These are phyloP conservation scores for Pitta sordida DNA, from an alignment of 2,113 vertebrate genomes.

Conservation along the genomic window DNA sequence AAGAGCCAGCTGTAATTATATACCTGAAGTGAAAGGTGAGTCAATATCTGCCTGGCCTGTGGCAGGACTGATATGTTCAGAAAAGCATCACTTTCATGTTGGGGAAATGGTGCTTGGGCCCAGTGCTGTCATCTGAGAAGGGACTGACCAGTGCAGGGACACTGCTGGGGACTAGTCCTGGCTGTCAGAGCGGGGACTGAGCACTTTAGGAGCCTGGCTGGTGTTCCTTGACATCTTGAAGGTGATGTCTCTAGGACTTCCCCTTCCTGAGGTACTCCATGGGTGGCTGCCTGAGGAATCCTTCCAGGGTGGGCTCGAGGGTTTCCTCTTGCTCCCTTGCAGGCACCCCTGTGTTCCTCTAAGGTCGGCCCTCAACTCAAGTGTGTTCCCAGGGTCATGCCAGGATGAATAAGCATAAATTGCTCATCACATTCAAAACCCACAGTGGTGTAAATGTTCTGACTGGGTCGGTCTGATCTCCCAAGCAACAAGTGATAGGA, in stretches of 20 bases:
- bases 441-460: neutral
- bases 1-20: slow-evolving; percentile 35
- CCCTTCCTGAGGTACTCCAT: rapidly evolving
- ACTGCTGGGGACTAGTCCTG: neutral
- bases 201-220: rapidly evolving
- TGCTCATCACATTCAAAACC: neutral
- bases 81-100: rapidly evolving
- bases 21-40: slow-evolving; percentile 13
- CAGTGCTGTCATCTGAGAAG: neutral
- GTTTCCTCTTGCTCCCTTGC: neutral
- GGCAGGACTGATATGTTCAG: neutral
- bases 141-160: rapidly evolving
- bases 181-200: neutral
- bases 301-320: rapidly evolving
- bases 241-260: neutral
- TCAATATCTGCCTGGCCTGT: neutral
- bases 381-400: rapidly evolving
- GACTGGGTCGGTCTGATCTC: neutral
- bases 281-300: rapidly evolving
- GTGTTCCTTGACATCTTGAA: neutral
- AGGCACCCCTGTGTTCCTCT: neutral
- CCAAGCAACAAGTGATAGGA: neutral
- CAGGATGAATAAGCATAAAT: neutral
- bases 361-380: rapidly evolving
- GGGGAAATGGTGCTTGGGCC: rapidly evolving